Conservation (phyloP, 2,888 invertebrate genomes). For the Eulithis prunata region DNA sequence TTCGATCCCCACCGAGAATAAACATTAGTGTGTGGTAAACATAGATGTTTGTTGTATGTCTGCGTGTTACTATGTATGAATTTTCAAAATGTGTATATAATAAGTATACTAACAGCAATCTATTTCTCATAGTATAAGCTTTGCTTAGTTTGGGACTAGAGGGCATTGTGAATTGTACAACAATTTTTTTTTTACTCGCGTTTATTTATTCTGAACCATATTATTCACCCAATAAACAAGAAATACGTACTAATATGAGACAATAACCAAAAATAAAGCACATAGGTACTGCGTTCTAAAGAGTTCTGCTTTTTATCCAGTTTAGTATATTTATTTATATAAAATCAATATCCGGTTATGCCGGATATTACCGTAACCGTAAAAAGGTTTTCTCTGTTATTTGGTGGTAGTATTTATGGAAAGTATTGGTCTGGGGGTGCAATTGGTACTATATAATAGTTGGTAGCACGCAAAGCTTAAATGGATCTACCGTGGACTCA, state of each 20-base stretch:
- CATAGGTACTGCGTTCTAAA: not conserved
- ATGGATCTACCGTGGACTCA: no score
- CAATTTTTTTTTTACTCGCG: no score
- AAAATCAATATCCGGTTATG: conserved; percentile 46
- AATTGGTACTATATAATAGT: conserved; percentile 14
- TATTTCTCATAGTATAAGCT: no score
- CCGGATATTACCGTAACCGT: conserved; percentile 46
- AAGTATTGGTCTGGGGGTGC: conserved; percentile 25
- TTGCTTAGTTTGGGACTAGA: no score
- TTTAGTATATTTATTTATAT: conserved; percentile 27
- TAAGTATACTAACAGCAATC: no score
- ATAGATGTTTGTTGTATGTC: no score
- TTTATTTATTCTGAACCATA: no score
- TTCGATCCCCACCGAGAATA: no score
- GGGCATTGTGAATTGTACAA: no score
- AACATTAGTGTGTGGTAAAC: no score
- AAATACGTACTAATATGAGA: conserved; percentile 4
- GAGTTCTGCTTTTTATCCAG: not conserved
- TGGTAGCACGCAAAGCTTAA: conserved; percentile 14
- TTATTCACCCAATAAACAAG: conserved; percentile 9
- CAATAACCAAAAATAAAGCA: conserved; percentile 1
- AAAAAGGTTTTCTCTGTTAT: conserved; percentile 40
- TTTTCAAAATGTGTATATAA: no score
- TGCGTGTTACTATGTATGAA: no score
- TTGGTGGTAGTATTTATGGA: conserved; percentile 24